Conservation (phyloP, 1,140 invertebrate genomes). For the Coboldia fuscipes region DNA sequence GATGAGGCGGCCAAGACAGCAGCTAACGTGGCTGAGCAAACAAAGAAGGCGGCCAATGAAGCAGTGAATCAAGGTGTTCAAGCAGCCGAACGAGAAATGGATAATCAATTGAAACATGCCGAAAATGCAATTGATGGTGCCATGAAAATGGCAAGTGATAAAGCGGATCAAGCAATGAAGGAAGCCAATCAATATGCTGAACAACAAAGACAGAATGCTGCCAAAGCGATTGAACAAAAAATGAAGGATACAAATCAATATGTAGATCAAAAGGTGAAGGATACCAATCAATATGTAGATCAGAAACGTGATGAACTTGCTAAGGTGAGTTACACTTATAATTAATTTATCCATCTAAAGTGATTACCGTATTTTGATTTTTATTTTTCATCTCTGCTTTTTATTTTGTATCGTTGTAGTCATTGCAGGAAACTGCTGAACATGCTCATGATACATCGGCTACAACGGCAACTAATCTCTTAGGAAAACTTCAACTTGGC, state of each 20-base stretch:
- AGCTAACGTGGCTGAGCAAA: slow-evolving; percentile 18
- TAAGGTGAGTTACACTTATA: no score
- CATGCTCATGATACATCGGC: no score
- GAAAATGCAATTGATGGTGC: slow-evolving; percentile 16
- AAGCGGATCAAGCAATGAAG: slow-evolving; percentile 20
- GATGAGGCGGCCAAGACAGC: slow-evolving; percentile 10
- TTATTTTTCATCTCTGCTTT: no score
- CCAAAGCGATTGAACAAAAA: slow-evolving; percentile 14
- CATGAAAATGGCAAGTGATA: slow-evolving; percentile 16
- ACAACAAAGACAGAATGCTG: slow-evolving; percentile 17
- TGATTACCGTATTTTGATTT: no score
- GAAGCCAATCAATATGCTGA: slow-evolving; percentile 22
- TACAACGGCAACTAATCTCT: no score
- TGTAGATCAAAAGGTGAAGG: no score
- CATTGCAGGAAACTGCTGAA: no score
- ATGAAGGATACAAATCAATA: slow-evolving; percentile 17
- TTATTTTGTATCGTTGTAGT: no score
- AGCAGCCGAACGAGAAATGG: slow-evolving; percentile 18
- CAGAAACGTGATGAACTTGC: no score
- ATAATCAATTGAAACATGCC: slow-evolving; percentile 18
- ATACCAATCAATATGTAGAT: no score
- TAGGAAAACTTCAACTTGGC: no score
- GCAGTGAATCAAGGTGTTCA: slow-evolving; percentile 21
- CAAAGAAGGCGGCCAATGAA: slow-evolving; percentile 20
- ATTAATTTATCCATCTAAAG: no score